Evolutionary conservation across 2,113 vertebrate species (phyloP).

Genomic region (Sporophila hypoxantha): DNA sequence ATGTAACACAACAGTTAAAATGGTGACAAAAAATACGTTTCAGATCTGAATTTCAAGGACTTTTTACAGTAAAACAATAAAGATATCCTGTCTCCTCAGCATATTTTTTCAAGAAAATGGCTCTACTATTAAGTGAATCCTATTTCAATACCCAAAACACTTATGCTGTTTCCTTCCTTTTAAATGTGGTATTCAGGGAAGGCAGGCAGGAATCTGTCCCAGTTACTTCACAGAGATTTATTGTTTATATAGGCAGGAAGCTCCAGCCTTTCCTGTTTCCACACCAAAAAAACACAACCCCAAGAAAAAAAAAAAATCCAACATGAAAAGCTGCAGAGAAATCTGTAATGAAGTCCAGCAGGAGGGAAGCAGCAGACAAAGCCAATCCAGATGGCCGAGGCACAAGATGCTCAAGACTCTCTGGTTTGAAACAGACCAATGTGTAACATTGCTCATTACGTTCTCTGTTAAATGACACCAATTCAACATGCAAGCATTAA

Average conservation of each 20-base stretch:
- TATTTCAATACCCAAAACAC: not conserved
- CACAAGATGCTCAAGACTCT: not conserved
- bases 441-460: rapidly evolving
- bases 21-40: not conserved
- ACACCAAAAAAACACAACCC: constrained; percentile 2
- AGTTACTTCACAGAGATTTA: constrained; percentile 9
- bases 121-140: not conserved
- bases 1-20: not conserved
- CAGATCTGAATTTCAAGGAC: not conserved
- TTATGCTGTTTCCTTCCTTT: constrained; percentile 53
- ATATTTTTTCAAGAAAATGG: not conserved
- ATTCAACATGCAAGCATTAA: not conserved
- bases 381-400: not conserved
- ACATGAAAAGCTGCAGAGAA: not conserved
- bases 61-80: not conserved
- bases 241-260: constrained; percentile 59
- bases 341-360: not conserved
- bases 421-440: not conserved
- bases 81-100: not conserved
- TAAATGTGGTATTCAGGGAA: constrained; percentile 20
- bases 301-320: not conserved
- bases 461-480: not conserved
- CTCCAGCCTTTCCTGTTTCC: constrained; percentile 66
- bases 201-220: constrained; percentile 7
- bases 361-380: not conserved